Conservation (phyloP, 2,888 invertebrate genomes). For the Linyphia triangularis region DNA sequence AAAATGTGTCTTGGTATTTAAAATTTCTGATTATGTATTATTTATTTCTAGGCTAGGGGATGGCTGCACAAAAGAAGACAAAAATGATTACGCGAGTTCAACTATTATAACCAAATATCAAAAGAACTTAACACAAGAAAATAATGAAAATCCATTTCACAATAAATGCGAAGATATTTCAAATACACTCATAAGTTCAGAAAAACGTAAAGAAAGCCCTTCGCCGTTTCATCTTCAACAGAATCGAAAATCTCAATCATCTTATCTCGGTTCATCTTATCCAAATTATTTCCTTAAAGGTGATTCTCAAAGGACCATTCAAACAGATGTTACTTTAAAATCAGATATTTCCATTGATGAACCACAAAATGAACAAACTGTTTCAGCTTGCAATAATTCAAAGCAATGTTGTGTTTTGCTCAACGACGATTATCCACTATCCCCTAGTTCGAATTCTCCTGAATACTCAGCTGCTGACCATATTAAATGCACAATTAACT, state of each 20-base stretch:
- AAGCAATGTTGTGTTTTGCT: neutral
- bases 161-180: neutral
- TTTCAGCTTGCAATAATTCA: neutral
- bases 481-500: too few relatives aligned
- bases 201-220: neutral
- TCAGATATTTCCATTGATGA: neutral
- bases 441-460: too few relatives aligned
- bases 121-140: neutral
- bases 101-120: neutral
- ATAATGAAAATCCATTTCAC: neutral
- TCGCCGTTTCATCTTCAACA: neutral
- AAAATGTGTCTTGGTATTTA: too few relatives aligned
- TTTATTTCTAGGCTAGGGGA: conserved; percentile 3
- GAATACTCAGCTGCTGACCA: too few relatives aligned
- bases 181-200: neutral
- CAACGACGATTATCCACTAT: too few relatives aligned
- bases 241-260: neutral
- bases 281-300: neutral
- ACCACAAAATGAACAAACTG: neutral
- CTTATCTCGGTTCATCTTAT: neutral
- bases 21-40: neutral
- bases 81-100: neutral
- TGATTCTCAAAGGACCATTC: neutral
- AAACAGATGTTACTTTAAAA: too few relatives aligned
- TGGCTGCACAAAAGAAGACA: conserved; percentile 2